Conservation (phyloP, 92 coral and sea anemone genomes). For the Porites cylindrica region DNA sequence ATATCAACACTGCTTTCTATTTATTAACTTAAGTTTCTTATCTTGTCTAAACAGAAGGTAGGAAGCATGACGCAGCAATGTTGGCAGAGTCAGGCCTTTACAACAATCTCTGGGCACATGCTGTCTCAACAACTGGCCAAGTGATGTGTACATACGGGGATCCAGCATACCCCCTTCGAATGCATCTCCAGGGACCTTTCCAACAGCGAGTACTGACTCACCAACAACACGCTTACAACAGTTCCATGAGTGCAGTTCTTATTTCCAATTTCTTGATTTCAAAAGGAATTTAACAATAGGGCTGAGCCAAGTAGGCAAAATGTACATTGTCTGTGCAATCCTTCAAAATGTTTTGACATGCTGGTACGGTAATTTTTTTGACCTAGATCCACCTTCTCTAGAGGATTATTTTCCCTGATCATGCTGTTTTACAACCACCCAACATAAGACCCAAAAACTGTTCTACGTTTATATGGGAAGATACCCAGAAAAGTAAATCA, state of each 20-base stretch:
- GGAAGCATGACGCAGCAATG: conserved; percentile 37
- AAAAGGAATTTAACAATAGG: conserved; percentile 18
- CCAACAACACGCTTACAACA: conserved; percentile 25
- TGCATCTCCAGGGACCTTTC: conserved; percentile 7
- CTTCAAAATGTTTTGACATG: conserved; percentile 41
- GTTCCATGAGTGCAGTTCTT: conserved; percentile 29
- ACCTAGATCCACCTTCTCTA: conserved; percentile 31
- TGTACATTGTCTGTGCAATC: conserved; percentile 20
- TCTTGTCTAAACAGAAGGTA: conserved; percentile 49
- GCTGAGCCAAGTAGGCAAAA: not conserved
- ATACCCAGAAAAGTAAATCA: not conserved
- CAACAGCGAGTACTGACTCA: conserved; percentile 11
- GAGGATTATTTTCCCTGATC: conserved; percentile 35
- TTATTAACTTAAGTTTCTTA: conserved; percentile 9
- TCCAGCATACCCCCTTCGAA: conserved; percentile 41
- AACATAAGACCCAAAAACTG: too few species aligned
- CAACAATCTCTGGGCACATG: conserved; percentile 33
- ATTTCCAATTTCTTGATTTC: conserved; percentile 24
- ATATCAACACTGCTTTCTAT: conserved; percentile 28
- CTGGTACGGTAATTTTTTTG: conserved; percentile 18
- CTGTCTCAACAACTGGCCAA: conserved; percentile 40
- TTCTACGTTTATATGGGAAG: not conserved
- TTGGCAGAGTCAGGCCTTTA: conserved; percentile 36
- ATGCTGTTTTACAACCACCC: not conserved
- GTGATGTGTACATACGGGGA: conserved; percentile 55